A percentile compares a stretch with the other conserved stretches of the same genome.
Evolutionary conservation across 2,113 vertebrate species (phyloP).

Genomic region (Nothobranchius kuhntae): DNA sequence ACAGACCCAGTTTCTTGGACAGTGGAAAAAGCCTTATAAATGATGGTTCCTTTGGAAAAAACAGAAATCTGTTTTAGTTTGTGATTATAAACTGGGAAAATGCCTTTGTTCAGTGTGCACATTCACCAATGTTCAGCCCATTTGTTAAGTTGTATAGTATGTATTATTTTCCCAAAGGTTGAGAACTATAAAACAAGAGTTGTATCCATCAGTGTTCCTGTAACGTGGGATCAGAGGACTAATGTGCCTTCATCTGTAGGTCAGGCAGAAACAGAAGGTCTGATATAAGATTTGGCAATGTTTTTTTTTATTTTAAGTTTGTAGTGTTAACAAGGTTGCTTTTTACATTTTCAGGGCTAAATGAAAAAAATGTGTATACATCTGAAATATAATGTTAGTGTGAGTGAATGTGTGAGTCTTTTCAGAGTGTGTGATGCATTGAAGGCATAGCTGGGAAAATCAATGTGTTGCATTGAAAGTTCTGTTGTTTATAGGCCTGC

Average conservation of each 20-base stretch:
- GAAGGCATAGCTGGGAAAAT: not conserved
- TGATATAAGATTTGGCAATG: not conserved
- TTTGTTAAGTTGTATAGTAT: constrained; percentile 15
- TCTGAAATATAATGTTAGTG: constrained; percentile 3
- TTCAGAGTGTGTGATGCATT: constrained; percentile 12
- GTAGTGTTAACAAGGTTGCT: constrained; percentile 65
- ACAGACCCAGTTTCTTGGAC: no score
- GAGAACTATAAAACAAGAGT: constrained; percentile 17
- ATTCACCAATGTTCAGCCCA: not conserved
- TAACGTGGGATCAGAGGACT: not conserved
- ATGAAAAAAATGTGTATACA: constrained; percentile 18
- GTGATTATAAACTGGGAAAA: constrained; percentile 4
- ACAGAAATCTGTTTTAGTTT: constrained; percentile 21
- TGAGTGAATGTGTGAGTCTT: constrained; percentile 12
- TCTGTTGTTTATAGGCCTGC: constrained; percentile 34
- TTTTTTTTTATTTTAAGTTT: constrained; percentile 1
- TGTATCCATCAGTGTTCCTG: not conserved
- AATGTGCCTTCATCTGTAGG: not conserved
- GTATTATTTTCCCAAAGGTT: constrained; percentile 20
- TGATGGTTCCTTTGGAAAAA: not conserved
- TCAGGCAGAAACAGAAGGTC: constrained; percentile 2
- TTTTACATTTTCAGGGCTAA: constrained; percentile 63
- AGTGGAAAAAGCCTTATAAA: constrained; percentile 11
- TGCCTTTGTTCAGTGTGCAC: constrained; percentile 9
- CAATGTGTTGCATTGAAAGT: constrained; percentile 24